phyloP scores from a whole-genome alignment of 2,888 invertebrate species.

The Petrolisthes cinctipes region DNA sequence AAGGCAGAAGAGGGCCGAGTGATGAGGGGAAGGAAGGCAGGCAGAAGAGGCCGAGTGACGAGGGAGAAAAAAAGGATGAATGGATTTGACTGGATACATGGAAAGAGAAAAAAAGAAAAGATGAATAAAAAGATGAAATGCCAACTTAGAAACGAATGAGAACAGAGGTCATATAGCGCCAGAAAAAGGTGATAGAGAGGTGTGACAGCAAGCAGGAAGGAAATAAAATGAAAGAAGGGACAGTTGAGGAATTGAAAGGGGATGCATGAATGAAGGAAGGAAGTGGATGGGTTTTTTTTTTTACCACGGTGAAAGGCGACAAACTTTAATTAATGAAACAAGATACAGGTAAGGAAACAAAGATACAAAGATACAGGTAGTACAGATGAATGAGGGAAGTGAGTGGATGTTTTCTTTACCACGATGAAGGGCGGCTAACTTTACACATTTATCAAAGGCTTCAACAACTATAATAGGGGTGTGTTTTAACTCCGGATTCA shows the following conservation, averaged over 20 bases:
- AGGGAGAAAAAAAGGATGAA: no score
- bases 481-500: not conserved
- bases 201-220: not conserved
- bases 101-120: not conserved
- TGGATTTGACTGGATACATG: no score
- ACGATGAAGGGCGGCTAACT: no score
- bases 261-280: not conserved
- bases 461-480: no score
- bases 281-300: not conserved
- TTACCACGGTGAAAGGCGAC: no score
- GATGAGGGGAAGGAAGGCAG: no score
- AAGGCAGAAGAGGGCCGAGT: not conserved
- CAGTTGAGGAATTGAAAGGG: no score
- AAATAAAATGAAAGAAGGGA: no score
- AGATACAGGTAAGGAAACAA: not conserved
- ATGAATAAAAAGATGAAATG: not conserved
- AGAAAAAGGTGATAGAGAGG: not conserved
- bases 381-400: not conserved
- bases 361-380: not conserved
- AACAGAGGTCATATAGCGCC: no score
- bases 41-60: no score
- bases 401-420: not conserved
- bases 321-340: no score
- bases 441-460: constrained; percentile 11
- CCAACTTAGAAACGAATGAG: no score